These are phyloP conservation scores for Vanacampus margaritifer DNA, from an alignment of 2,113 vertebrate genomes.

Conservation along the genomic window DNA sequence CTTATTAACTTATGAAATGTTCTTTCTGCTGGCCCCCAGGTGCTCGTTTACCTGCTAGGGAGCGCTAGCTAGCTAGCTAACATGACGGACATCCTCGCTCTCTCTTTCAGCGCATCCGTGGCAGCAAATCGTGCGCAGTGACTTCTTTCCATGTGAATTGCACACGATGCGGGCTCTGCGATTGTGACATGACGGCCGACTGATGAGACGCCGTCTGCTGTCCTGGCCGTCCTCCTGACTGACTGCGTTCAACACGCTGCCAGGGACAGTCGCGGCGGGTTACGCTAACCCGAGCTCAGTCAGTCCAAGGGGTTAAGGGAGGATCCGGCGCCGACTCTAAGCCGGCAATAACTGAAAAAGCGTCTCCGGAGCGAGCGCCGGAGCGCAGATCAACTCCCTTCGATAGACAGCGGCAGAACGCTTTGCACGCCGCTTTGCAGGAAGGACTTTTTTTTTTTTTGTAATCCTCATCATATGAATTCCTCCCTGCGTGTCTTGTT, in stretches of 20 bases:
- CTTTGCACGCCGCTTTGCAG: not conserved
- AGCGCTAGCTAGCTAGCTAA: no score
- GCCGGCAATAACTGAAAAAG: constrained; percentile 35
- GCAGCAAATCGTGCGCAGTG: not conserved
- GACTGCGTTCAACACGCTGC: not conserved
- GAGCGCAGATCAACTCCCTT: not conserved
- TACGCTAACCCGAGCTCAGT: not conserved
- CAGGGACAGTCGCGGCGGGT: not conserved
- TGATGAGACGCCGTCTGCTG: not conserved
- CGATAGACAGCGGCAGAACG: not conserved
- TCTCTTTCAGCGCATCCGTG: not conserved
- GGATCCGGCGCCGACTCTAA: constrained; percentile 31
- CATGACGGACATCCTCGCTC: not conserved
- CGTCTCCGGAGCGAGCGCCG: not conserved
- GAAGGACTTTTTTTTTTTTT: constrained; percentile 6
- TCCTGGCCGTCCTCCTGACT: no score
- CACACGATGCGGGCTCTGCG: not conserved
- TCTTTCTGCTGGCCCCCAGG: no score
- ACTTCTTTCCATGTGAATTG: constrained; percentile 15
- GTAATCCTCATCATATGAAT: constrained; percentile 10
- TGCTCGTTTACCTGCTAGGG: no score
- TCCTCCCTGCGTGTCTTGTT: constrained; percentile 15
- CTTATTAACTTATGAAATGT: no score
- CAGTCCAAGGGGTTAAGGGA: constrained; percentile 21
- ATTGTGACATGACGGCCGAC: not conserved